Conservation (phyloP, 2,888 invertebrate genomes). For the Lingula anatina region DNA sequence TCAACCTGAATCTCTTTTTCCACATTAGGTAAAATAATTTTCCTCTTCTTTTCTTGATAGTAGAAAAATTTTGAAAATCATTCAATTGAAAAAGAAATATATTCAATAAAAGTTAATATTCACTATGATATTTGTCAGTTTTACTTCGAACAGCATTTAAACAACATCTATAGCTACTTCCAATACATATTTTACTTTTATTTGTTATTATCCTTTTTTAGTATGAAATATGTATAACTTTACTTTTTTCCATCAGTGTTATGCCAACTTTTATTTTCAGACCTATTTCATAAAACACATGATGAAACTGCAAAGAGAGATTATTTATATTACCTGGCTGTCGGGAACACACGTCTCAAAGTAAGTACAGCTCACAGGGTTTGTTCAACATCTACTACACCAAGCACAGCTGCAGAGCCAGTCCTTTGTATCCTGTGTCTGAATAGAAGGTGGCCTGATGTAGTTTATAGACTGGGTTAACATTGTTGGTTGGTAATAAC, state of each 20-base stretch:
- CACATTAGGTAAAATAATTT: too few relatives aligned
- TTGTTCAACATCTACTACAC: too few relatives aligned
- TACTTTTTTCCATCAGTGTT: neutral
- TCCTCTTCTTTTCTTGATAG: neutral
- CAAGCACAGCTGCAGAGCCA: too few relatives aligned
- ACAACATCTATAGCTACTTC: neutral
- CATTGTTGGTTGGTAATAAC: too few relatives aligned
- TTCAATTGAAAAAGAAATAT: neutral
- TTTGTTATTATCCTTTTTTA: neutral
- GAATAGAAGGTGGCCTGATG: too few relatives aligned
- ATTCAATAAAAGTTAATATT: too few relatives aligned
- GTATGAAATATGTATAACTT: too few relatives aligned
- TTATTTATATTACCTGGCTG: slow-evolving; percentile 90
- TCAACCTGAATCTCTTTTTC: too few relatives aligned
- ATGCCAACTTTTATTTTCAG: slow-evolving; percentile 29
- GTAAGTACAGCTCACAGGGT: too few relatives aligned
- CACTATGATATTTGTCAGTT: neutral
- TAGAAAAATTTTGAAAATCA: neutral
- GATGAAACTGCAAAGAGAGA: slow-evolving; percentile 77
- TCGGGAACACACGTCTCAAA: slow-evolving; percentile 88
- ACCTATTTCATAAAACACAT: slow-evolving; percentile 55
- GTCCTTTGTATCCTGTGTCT: too few relatives aligned
- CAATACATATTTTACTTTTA: neutral
- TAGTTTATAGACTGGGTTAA: too few relatives aligned
- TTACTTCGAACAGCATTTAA: neutral